Percentiles rank a stretch among this genome's conserved stretches.
Conservation (phyloP, 2,888 invertebrate species). For the Nematopogon swammerdamellus region DNA sequence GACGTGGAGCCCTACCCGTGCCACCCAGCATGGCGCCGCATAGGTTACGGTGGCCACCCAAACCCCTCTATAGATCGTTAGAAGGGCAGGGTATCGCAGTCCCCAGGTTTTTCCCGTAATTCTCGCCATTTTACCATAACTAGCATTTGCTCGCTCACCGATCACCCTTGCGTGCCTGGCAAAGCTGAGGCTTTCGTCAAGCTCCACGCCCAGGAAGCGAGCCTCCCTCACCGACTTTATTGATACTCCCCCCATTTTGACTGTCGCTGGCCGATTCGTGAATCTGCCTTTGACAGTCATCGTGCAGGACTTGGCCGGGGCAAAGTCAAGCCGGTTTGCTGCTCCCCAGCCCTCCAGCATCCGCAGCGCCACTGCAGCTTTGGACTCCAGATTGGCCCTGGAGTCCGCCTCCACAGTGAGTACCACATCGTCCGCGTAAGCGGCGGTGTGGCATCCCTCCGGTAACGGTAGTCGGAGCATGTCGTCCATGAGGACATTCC, state of each 20-base stretch:
- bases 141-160: not conserved
- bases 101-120: not conserved
- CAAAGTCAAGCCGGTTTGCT: constrained; percentile 13
- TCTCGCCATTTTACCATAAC: not conserved
- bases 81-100: not conserved
- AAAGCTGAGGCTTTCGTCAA: constrained; percentile 10
- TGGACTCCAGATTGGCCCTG: not conserved
- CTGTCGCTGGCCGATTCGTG: not conserved
- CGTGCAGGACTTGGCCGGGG: constrained; percentile 10
- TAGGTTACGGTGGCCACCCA: not conserved
- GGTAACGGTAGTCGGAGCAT: not conserved
- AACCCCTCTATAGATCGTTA: not conserved
- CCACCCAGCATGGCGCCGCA: not conserved
- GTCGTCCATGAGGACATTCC: not conserved
- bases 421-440: not conserved
- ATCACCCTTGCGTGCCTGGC: constrained; percentile 8
- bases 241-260: not conserved
- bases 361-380: constrained; percentile 3
- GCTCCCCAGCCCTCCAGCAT: constrained; percentile 8
- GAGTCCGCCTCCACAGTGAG: not conserved
- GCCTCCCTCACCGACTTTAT: not conserved
- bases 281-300: constrained; percentile 10
- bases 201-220: constrained; percentile 9
- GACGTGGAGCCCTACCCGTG: not conserved
- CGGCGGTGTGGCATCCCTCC: not conserved